phyloP scores from a whole-genome alignment of 2,797 vertebrate genomes.

The Micrastur ruficollis region DNA sequence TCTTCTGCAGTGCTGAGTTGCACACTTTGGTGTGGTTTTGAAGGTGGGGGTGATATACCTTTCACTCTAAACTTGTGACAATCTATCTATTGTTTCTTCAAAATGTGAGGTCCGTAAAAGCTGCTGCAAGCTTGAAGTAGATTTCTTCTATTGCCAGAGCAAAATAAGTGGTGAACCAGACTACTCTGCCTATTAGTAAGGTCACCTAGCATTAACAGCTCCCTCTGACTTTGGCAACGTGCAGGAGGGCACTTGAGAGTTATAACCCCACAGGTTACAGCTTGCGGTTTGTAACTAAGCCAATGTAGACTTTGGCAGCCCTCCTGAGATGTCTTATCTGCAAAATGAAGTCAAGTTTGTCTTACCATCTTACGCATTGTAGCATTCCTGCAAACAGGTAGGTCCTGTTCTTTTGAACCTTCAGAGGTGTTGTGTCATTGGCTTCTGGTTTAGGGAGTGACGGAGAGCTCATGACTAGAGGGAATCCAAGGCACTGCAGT shows the following conservation, averaged over 20 bases:
- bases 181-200: neutral
- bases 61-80: neutral
- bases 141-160: neutral
- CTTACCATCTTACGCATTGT: neutral
- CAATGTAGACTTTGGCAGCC: neutral
- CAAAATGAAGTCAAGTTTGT: neutral
- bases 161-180: neutral
- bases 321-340: neutral
- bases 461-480: neutral
- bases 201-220: neutral
- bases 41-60: neutral
- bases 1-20: neutral
- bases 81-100: neutral
- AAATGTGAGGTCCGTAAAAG: neutral
- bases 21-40: neutral
- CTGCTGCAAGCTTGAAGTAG: neutral
- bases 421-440: neutral
- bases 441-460: neutral
- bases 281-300: neutral
- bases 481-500: neutral
- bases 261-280: neutral
- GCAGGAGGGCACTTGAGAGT: neutral
- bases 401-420: neutral
- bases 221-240: neutral
- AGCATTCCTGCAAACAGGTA: neutral